phyloP scores from a whole-genome alignment of 2,113 vertebrate species.

The human (Homo sapiens) region DNA sequence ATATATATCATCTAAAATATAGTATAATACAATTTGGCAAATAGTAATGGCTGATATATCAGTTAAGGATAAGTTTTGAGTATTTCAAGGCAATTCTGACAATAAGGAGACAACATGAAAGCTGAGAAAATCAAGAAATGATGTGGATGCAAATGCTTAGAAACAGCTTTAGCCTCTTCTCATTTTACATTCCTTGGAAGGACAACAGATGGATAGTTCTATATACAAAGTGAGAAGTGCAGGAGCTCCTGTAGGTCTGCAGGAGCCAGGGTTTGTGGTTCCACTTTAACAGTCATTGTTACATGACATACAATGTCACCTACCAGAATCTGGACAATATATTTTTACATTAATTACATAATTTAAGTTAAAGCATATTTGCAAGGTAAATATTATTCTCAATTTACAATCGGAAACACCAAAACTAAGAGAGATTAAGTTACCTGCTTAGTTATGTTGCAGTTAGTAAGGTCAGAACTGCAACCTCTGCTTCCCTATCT shows the following conservation, averaged over 20 bases:
- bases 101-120: neutral
- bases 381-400: neutral
- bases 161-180: slow-evolving; percentile 32
- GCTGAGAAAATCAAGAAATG: neutral
- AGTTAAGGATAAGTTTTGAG: neutral
- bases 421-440: neutral
- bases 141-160: neutral
- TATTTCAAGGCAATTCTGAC: neutral
- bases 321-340: neutral
- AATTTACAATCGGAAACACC: neutral
- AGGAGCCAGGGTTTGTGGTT: neutral
- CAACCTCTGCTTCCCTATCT: neutral
- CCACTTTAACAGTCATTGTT: neutral
- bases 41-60: too few relatives aligned
- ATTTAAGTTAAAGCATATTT: neutral
- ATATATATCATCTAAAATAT: neutral
- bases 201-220: neutral
- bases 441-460: neutral
- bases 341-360: neutral
- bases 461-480: neutral
- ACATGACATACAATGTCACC: neutral
- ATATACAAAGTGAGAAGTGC: neutral
- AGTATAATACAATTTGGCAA: too few relatives aligned
- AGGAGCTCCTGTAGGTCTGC: neutral
- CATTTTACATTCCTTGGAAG: neutral